Conservation (phyloP, 1,140 invertebrate genomes). For the Elymnias hypermnestra region DNA sequence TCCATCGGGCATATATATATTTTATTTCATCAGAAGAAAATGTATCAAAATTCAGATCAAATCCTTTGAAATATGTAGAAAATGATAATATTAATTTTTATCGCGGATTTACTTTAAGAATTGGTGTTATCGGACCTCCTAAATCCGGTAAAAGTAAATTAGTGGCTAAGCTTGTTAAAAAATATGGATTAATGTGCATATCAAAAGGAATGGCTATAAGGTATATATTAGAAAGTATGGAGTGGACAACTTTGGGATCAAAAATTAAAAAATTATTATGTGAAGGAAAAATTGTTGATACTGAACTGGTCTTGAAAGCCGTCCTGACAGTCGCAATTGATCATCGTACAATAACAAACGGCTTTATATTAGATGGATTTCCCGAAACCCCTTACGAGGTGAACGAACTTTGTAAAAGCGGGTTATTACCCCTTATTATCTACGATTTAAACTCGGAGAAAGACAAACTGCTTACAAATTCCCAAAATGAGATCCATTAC, state of each 20-base stretch:
- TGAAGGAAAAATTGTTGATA: conserved; percentile 51
- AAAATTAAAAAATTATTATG: conserved; percentile 49
- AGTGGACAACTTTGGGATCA: conserved; percentile 63
- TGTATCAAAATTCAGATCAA: conserved; percentile 64
- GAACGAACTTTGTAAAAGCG: conserved; percentile 59
- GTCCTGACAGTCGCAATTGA: conserved; percentile 71
- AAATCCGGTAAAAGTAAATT: conserved; percentile 90
- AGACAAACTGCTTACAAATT: conserved; percentile 49
- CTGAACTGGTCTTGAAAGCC: conserved; percentile 62
- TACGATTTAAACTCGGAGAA: conserved; percentile 67
- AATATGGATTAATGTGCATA: conserved; percentile 71
- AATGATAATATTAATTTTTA: conserved; percentile 47
- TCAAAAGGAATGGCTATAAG: conserved; percentile 71
- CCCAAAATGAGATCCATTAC: conserved; percentile 46
- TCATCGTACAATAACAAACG: conserved; percentile 62
- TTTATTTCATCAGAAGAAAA: conserved; percentile 73
- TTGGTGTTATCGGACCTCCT: conserved; percentile 89
- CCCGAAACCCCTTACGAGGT: conserved; percentile 68
- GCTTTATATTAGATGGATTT: conserved; percentile 78
- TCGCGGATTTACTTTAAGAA: conserved; percentile 78
- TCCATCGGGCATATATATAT: conserved; percentile 77
- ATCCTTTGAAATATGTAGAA: conserved; percentile 75
- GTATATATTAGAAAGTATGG: conserved; percentile 64
- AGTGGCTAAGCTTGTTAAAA: conserved; percentile 64
- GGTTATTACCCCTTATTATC: conserved; percentile 74